Base-by-base conservation (phyloP, 2,113 vertebrate genomes). In the Argyrosomus japonicus region DNA sequence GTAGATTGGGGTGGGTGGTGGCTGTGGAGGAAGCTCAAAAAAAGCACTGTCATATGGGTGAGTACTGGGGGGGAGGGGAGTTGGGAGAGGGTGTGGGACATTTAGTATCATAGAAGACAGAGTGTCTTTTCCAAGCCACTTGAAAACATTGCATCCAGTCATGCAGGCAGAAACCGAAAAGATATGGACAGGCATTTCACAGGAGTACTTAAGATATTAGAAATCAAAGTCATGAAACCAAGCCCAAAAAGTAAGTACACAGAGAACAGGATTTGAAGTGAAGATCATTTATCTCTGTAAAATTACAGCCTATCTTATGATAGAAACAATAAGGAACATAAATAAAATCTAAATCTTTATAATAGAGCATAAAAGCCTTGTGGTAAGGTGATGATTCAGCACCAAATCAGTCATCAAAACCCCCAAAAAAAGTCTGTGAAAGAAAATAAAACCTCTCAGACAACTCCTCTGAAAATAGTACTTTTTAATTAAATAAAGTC, bases 111-210 rank as follows among this genome's bases (percentile, higher is more conserved):
- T 91, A 94, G 93, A 93, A 94, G 94, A 96, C 95, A 89, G 88
- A 94, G 78, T 96, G 95, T 95, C 94, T 96, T 95, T 96, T 95
- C 96, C 96, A 99, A 98, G 98, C 97, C 96, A 96, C 94, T 97
- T 87, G 93, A 96, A 96, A 95, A 96, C 96, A 97, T 97, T 95
- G 97, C 98, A 99, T 98, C 96, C 97, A 99, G 88, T 96, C 98
- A 99, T 99, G 98, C 98, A 98, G 96, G 96, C 96, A 93, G 94
- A 97, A 96, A 97, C 97, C 94, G 95, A 91, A 94, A 96, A 94
- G 85, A 95, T 82, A 93, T 93, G 96, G 96, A 96, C 96, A 97
- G 97, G 97, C 97, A 99, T 98, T 98, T 97, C 97, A 98, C 97
- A 98, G 96, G 97, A 98, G 96, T 93, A 97, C 97, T 97, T 95